Percentiles rank a stretch among this genome's conserved stretches.
These are phyloP conservation scores for Phaethornis superciliosus DNA, from an alignment of 2,113 vertebrate species.

Conservation along the genomic window DNA sequence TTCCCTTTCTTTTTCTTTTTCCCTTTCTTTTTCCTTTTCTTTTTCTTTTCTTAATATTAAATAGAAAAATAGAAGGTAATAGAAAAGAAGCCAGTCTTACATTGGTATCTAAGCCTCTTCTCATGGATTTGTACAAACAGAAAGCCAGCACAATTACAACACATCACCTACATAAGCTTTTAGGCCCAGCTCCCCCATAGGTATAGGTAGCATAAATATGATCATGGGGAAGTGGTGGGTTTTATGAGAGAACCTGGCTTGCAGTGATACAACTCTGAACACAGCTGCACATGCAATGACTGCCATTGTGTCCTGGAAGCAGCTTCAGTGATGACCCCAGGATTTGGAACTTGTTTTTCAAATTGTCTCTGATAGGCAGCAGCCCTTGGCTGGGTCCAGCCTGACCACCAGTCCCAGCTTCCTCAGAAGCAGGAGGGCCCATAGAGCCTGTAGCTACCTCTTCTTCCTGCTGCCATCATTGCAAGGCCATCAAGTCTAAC, in stretches of 20 bases:
- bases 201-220: neutral
- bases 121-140: neutral
- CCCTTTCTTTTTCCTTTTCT: neutral
- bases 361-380: neutral
- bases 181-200: neutral
- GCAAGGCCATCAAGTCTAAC: neutral
- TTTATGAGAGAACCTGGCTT: neutral
- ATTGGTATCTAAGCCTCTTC: neutral
- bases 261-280: neutral
- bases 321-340: neutral
- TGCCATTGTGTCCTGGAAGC: neutral
- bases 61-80: neutral
- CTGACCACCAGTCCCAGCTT: neutral
- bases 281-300: neutral
- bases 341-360: neutral
- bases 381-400: neutral
- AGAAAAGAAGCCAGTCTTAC: neutral
- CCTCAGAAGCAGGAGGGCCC: neutral
- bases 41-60: neutral
- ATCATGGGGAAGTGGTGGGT: neutral
- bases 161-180: neutral
- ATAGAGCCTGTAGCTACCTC: accelerated
- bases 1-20: no score
- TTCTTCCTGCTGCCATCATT: neutral
- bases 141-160: neutral